phyloP scores from a whole-genome alignment of 2,113 vertebrate genomes.

The Colossoma macropomum region DNA sequence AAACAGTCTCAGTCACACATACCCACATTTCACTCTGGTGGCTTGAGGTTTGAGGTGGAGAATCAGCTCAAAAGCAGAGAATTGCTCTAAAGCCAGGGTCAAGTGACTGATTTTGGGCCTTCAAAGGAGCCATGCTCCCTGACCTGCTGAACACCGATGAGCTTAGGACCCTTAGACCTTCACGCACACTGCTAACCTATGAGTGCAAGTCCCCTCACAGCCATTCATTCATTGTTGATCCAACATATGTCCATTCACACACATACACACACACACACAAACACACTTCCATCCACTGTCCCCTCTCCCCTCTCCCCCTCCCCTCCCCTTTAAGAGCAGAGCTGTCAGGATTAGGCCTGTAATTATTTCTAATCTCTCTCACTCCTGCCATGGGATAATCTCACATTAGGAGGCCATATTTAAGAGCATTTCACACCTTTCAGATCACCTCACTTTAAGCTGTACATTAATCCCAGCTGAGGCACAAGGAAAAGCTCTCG shows the following conservation, averaged over 20 bases:
- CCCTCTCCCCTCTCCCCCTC: not conserved
- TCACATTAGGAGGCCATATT: slow-evolving; percentile 57
- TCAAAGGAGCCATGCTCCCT: slow-evolving; percentile 44
- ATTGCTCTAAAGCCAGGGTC: slow-evolving; percentile 42
- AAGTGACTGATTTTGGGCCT: slow-evolving; percentile 48
- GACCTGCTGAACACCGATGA: slow-evolving; percentile 36
- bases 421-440: slow-evolving; percentile 66
- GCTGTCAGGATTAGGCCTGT: slow-evolving; percentile 62
- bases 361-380: slow-evolving; percentile 68
- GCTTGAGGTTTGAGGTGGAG: slow-evolving; percentile 32
- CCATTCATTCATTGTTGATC: not conserved
- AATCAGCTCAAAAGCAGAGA: slow-evolving; percentile 37
- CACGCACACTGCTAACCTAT: slow-evolving; percentile 23
- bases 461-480: slow-evolving; percentile 50
- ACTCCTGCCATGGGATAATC: slow-evolving; percentile 54
- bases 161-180: slow-evolving; percentile 4
- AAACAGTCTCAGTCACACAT: not conserved
- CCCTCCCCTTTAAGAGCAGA: slow-evolving; percentile 42
- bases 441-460: slow-evolving; percentile 58
- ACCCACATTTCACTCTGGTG: slow-evolving; percentile 37
- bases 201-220: not conserved
- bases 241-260: not conserved
- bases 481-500: not conserved
- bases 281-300: not conserved
- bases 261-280: slow-evolving; percentile 11